These are phyloP conservation scores for Phoxinus phoxinus DNA, from an alignment of 2,113 vertebrate genomes.

Conservation along the genomic window DNA sequence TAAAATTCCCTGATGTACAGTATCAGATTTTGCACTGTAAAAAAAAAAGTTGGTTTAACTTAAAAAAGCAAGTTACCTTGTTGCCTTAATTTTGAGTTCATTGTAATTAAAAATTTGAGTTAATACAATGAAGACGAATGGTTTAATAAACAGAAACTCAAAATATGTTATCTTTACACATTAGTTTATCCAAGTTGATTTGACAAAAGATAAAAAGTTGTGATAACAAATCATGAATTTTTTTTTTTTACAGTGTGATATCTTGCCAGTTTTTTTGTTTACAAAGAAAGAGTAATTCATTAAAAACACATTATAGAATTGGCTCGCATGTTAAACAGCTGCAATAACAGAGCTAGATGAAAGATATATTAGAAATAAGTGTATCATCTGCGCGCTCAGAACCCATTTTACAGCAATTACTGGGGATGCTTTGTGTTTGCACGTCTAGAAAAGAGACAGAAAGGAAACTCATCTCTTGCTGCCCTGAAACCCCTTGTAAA, in stretches of 20 bases:
- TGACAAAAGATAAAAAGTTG: too few relatives aligned
- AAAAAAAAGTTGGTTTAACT: too few relatives aligned
- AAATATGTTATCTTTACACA: too few relatives aligned
- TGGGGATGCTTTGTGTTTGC: not conserved
- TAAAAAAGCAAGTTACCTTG: too few relatives aligned
- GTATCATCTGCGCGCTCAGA: not conserved
- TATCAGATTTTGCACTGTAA: not conserved
- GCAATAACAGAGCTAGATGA: not conserved
- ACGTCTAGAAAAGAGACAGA: not conserved
- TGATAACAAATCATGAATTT: too few relatives aligned
- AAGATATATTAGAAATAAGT: not conserved
- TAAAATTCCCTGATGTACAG: not conserved
- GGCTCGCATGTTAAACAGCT: not conserved
- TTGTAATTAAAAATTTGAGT: too few relatives aligned
- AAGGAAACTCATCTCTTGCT: not conserved
- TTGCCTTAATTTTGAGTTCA: too few relatives aligned
- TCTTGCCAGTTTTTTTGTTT: not conserved
- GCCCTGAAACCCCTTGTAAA: not conserved
- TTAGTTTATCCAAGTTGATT: too few relatives aligned
- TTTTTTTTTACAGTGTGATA: not conserved
- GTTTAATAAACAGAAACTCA: too few relatives aligned
- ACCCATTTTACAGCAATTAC: slow-evolving; percentile 15
- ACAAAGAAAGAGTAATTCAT: too few relatives aligned
- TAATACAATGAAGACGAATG: too few relatives aligned
- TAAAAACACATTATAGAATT: not conserved